Evolutionary conservation across 2,113 vertebrate genomes (phyloP), one percentile per base, ranked within the genome.

Genomic region (Odocoileus virginianus): DNA sequence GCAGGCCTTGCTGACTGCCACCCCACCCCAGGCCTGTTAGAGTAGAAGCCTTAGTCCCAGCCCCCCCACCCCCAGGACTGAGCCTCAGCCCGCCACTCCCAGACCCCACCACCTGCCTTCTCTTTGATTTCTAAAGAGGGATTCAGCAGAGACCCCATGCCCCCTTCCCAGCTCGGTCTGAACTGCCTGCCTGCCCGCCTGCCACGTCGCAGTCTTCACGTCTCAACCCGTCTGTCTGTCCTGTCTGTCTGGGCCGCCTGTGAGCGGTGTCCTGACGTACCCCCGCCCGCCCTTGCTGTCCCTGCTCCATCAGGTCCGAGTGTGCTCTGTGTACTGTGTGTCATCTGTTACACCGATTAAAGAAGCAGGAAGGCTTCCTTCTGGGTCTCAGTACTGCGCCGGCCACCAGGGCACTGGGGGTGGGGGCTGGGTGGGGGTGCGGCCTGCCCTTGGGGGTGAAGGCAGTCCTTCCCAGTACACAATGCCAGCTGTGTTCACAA

Each of bases 261-360:
- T 98, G 98, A 98, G 97, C 95, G 83, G 74, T 79, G 94, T 96
- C 98, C 98, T 95, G 98, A 96, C 96, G 58, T 0, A 88, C 96
- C 98, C 45, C 94, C 60, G 2, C 98, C 94, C 97, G 89, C 95
- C 95, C 97, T 95, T 94, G 98, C 98, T 99, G 98, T 99, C 98
- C 98, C 98, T 57, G 98, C 96, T 97, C 98, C 93, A 84, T 98
- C 94, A 96, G 98, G 98, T 98, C 99, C 98, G 98, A 98, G 98
- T 99, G 98, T 99, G 99, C 98, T 99, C 99, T 98, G 98, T 99
- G 98, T 98, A 98, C 99, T 97, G 98, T 98, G 98, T 98, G 96
- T 98, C 98, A 99, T 99, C 99, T 99, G 98, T 99, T 98, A 99
- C 98, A 99, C 99, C 98, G 97, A 99, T 99, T 99, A 99, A 99